Percentiles rank a stretch among this genome's conserved stretches.
Evolutionary conservation across 1,140 invertebrate genomes (phyloP).

Genomic region (Carcinoscorpius rotundicauda): DNA sequence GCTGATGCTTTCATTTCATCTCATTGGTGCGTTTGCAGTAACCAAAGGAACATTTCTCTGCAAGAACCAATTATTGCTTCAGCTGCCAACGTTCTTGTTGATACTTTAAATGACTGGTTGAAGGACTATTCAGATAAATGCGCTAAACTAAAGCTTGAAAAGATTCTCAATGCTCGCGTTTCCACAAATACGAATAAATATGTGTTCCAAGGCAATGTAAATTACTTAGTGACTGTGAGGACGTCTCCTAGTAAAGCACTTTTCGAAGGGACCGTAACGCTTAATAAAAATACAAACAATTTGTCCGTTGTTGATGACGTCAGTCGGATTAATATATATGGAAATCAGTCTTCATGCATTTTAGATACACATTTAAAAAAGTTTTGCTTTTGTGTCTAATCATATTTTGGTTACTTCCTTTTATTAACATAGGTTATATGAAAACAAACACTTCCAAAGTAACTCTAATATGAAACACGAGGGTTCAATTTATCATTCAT

Average conservation of each 20-base stretch:
- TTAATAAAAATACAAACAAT: conserved; percentile 27
- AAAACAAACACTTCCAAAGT: too few species aligned
- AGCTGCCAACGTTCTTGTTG: not conserved
- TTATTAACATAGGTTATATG: too few species aligned
- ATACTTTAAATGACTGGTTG: not conserved
- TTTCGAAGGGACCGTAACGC: conserved; percentile 56
- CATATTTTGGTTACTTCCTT: not conserved
- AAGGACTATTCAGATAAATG: not conserved
- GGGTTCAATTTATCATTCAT: too few species aligned
- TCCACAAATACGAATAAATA: not conserved
- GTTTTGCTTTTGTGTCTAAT: conserved; percentile 36
- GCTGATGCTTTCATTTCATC: conserved; percentile 30
- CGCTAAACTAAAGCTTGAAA: not conserved
- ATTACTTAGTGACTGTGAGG: conserved; percentile 40
- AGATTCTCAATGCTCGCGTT: not conserved
- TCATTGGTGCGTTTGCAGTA: conserved; percentile 36
- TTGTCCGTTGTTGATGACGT: conserved; percentile 40
- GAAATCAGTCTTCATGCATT: conserved; percentile 60
- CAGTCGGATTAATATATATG: conserved; percentile 63
- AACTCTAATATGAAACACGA: too few species aligned
- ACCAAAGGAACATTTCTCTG: not conserved
- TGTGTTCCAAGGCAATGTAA: not conserved
- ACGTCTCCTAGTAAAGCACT: conserved; percentile 52
- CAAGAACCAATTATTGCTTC: not conserved
- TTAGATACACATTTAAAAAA: conserved; percentile 55